Base-by-base conservation (phyloP, 2,888 invertebrate genomes). In the Isotomurus palustris region DNA sequence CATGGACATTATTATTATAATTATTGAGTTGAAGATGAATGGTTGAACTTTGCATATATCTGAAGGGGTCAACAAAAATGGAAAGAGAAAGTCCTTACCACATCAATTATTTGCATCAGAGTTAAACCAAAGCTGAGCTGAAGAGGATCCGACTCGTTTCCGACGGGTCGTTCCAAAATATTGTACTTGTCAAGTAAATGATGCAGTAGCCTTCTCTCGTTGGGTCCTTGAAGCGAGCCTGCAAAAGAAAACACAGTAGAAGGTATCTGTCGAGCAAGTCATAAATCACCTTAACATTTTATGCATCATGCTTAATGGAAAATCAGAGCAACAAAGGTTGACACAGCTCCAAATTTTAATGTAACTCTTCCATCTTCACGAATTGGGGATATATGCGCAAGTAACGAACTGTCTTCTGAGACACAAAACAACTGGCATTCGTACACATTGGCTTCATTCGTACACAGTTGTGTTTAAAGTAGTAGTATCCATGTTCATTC, bases 51-150 rank as follows among this genome's bases (percentile, higher is more conserved):
- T 38, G 38, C 38, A 38, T 38, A 38, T 38, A 17, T n/a, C 19
- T 17, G 38, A 38, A n/a, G n/a, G 38, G 6, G 19, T n/a, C 8
- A 38, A 38, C 38, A 19, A 5, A 14, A 5, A 19, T 38, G 38
- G 38, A 19, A 19, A 49, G 32, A 49, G 19, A 27, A 21, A 21
- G 35, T 29, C 83, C 86, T 84, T 82, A 93, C 92, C 86, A 93
- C 92, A 83, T 93, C 92, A 79, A 93, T 93, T 81, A 93, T 93
- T 84, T 93, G 93, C 90, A 91, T 91, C 79, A 93, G 85, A 77
- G 92, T 93, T 80, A 93, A 86, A 79, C 92, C 92, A 82, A 93
- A 92, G 82, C 90, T 91, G 79, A 93, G 86, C 82, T 88, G 87
- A 77, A 93, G 84, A 76, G 92, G 90, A 80, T 93, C 92, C 79